Evolutionary conservation across 1,140 invertebrate species (phyloP).

Genomic region (Drosophila orosa): DNA sequence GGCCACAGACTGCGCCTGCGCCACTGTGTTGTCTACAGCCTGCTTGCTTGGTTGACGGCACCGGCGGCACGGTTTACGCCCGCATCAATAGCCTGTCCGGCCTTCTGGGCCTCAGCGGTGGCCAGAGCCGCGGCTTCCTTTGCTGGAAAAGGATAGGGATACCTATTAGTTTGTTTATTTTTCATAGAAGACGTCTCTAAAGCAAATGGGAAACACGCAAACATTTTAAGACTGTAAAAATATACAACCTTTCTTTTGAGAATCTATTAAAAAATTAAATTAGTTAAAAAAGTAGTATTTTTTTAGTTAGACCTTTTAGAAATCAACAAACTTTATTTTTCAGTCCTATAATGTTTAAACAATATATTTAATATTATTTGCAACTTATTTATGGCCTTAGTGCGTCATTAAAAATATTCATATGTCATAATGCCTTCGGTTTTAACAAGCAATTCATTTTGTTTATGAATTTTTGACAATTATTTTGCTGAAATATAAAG

Average conservation of each 20-base stretch:
- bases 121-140: conserved; percentile 79
- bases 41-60: conserved; percentile 75
- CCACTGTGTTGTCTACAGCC: conserved; percentile 74
- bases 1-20: conserved; percentile 66
- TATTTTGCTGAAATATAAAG: neutral
- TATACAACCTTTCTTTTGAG: neutral
- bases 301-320: neutral
- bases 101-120: conserved; percentile 76
- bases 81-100: conserved; percentile 72
- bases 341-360: neutral
- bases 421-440: conserved; percentile 3
- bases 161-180: neutral
- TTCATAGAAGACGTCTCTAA: neutral
- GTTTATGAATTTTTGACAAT: conserved; percentile 6
- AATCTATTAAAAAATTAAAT: neutral
- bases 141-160: conserved; percentile 41
- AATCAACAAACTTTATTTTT: neutral
- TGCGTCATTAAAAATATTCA: conserved; percentile 7
- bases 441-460: conserved; percentile 6
- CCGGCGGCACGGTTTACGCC: conserved; percentile 71
- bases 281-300: neutral
- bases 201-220: neutral
- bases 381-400: conserved; percentile 3
- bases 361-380: too few species aligned
- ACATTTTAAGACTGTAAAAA: too few species aligned